Conservation (phyloP, 2,113 vertebrate species). For the Phaethornis superciliosus region DNA sequence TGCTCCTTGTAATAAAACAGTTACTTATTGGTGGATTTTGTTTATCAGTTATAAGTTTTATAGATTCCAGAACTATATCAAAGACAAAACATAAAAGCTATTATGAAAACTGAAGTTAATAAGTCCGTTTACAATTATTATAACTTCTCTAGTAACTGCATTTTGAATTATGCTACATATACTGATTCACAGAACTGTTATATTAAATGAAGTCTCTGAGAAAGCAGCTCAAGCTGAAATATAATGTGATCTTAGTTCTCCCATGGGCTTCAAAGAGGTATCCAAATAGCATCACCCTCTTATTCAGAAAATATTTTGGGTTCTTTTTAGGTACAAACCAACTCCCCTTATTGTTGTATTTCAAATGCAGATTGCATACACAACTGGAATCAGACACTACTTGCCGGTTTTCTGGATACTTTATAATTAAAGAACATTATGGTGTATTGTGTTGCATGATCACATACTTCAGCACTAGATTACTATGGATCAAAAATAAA, state of each 20-base stretch:
- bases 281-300: not conserved
- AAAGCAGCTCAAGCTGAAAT: not conserved
- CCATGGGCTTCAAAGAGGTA: not conserved
- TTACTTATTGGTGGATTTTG: conserved; percentile 41
- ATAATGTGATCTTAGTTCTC: not conserved
- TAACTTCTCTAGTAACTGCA: not conserved
- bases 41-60: conserved; percentile 27
- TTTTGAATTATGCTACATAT: not conserved
- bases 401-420: not conserved
- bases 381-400: not conserved
- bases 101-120: not conserved
- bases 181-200: not conserved
- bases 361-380: not conserved
- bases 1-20: not conserved
- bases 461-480: not conserved
- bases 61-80: conserved; percentile 1
- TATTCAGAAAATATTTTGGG: not conserved
- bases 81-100: conserved; percentile 3
- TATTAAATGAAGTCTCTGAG: not conserved
- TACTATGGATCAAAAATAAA: not conserved
- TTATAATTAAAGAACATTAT: not conserved
- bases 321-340: not conserved
- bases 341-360: not conserved
- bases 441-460: not conserved
- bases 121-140: not conserved